Percentiles rank a stretch among this genome's conserved stretches.
These are phyloP conservation scores for Stegophylla sp. DNA, from an alignment of 2,888 invertebrate species.

Conservation along the genomic window DNA sequence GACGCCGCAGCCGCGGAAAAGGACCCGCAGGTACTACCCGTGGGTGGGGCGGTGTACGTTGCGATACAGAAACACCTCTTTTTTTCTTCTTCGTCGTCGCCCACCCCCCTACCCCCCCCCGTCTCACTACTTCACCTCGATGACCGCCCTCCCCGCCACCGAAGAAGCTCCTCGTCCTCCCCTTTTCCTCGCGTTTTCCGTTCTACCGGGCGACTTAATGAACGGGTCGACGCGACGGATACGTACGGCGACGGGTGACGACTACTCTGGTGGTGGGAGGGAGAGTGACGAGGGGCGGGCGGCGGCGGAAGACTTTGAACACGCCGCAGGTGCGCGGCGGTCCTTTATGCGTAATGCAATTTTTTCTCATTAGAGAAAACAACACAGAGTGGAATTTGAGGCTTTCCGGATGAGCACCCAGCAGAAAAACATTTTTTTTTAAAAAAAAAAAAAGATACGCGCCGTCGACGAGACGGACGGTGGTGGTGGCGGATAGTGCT, in stretches of 20 bases:
- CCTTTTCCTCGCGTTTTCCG: background rate
- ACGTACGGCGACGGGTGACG: background rate
- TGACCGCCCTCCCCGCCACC: too few species aligned
- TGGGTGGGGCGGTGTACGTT: background rate
- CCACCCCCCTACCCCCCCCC: background rate
- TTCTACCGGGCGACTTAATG: slow-evolving; percentile 25
- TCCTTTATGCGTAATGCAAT: slow-evolving; percentile 18
- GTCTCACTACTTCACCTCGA: too few species aligned
- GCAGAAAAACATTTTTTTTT: slow-evolving; percentile 11
- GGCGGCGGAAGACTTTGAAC: background rate
- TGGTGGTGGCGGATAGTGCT: too few species aligned
- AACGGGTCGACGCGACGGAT: slow-evolving; percentile 3
- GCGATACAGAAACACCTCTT: background rate
- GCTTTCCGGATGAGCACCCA: slow-evolving; percentile 33
- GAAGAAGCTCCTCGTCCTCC: background rate
- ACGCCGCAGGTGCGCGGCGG: slow-evolving; percentile 24
- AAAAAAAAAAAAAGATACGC: background rate
- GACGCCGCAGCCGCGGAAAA: background rate
- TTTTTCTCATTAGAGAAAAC: slow-evolving; percentile 4
- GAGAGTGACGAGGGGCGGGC: background rate
- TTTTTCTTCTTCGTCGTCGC: background rate
- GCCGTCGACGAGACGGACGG: background rate
- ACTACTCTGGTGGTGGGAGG: too few species aligned
- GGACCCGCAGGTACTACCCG: slow-evolving; percentile 2
- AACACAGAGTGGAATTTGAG: slow-evolving; percentile 19